Conservation (phyloP, 2,888 invertebrate species). For the Germaria angustata region DNA sequence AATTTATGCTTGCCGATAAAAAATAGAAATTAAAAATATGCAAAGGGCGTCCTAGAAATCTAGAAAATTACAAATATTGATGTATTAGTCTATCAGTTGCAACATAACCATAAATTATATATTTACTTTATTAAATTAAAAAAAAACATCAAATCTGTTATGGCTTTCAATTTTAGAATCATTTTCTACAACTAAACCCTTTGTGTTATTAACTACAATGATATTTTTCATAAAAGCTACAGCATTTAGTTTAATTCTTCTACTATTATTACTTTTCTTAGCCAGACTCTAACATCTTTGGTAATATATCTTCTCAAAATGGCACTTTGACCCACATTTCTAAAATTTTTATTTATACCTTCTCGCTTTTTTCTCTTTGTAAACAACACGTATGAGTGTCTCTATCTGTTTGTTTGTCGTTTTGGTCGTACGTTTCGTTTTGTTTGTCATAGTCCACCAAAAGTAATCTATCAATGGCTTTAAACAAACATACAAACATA, state of each 20-base stretch:
- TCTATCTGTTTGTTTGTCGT: background rate
- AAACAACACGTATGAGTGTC: background rate
- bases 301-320: conserved; percentile 66
- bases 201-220: background rate
- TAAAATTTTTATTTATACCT: conserved; percentile 63
- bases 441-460: conserved; percentile 64
- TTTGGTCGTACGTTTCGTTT: conserved; percentile 31
- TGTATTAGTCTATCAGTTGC: too few species aligned
- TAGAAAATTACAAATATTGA: too few species aligned
- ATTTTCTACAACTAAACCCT: background rate
- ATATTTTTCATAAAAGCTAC: conserved; percentile 12
- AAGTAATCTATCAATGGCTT: conserved; percentile 65
- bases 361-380: conserved; percentile 26
- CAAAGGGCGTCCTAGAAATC: too few species aligned
- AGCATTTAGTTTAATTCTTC: background rate
- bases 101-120: too few species aligned
- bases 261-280: conserved; percentile 10
- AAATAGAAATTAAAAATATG: too few species aligned
- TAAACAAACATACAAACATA: background rate
- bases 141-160: too few species aligned
- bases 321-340: conserved; percentile 66
- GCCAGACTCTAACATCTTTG: conserved; percentile 49
- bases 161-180: too few species aligned
- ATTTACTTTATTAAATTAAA: too few species aligned
- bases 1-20: too few species aligned